These are phyloP conservation scores for Microtus richardsoni DNA, from an alignment of 2,113 vertebrate species.

Conservation along the genomic window DNA sequence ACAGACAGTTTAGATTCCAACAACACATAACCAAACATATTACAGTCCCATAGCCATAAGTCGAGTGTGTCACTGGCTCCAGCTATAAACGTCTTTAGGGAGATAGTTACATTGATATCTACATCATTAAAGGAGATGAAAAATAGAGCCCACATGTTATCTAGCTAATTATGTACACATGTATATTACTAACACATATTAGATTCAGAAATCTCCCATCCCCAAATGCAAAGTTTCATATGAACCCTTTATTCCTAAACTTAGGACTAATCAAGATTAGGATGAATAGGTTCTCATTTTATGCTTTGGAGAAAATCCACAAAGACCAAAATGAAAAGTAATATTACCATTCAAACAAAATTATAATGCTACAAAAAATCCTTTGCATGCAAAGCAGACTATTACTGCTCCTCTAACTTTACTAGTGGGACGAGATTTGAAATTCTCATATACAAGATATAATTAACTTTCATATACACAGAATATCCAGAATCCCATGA, in stretches of 20 bases:
- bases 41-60: neutral
- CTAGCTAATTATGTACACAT: neutral
- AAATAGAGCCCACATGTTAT: neutral
- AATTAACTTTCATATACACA: neutral
- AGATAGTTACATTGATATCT: neutral
- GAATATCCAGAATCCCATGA: neutral
- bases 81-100: neutral
- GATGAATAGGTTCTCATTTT: neutral
- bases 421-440: neutral
- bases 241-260: neutral
- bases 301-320: neutral
- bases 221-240: neutral
- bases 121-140: no score
- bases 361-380: neutral
- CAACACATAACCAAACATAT: neutral
- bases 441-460: neutral
- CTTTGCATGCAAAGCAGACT: neutral
- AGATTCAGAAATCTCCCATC: neutral
- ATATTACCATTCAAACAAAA: neutral
- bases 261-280: neutral
- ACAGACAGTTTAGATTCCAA: neutral
- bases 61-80: neutral
- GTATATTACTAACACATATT: neutral
- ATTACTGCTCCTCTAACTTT: neutral
- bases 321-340: neutral